A percentile compares a stretch with the other conserved stretches of the same genome.
Conservation (phyloP, 2,113 vertebrate genomes). For the Halichoerus grypus region DNA sequence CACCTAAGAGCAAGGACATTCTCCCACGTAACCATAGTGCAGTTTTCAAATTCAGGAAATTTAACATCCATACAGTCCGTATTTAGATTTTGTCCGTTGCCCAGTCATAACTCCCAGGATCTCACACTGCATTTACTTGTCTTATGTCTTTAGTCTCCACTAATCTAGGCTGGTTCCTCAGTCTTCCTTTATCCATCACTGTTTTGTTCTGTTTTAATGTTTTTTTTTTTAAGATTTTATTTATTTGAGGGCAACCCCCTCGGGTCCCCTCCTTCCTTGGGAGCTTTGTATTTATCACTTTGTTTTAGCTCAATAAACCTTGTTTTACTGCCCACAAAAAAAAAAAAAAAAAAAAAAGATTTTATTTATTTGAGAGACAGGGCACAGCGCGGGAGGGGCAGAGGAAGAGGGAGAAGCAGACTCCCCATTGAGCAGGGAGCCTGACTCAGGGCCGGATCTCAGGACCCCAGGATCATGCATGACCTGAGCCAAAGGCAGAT, state of each 20-base stretch:
- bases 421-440: no score
- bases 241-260: background rate
- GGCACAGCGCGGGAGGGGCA: no score
- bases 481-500: background rate
- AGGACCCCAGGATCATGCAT: no score
- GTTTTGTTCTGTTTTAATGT: background rate
- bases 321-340: background rate
- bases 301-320: background rate
- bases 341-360: no score
- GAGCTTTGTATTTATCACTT: background rate
- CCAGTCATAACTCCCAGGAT: background rate
- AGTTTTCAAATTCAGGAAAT: conserved; percentile 2
- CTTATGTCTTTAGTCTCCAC: background rate
- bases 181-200: background rate
- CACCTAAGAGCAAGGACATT: background rate
- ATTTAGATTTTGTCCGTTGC: background rate
- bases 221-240: background rate
- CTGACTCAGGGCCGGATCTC: no score
- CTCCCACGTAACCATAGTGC: background rate
- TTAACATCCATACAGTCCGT: background rate
- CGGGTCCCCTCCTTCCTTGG: background rate
- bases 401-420: no score
- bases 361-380: no score
- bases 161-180: background rate
- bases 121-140: background rate